phyloP scores from a whole-genome alignment of 2,888 invertebrate genomes.

The Drosophila emarginata region DNA sequence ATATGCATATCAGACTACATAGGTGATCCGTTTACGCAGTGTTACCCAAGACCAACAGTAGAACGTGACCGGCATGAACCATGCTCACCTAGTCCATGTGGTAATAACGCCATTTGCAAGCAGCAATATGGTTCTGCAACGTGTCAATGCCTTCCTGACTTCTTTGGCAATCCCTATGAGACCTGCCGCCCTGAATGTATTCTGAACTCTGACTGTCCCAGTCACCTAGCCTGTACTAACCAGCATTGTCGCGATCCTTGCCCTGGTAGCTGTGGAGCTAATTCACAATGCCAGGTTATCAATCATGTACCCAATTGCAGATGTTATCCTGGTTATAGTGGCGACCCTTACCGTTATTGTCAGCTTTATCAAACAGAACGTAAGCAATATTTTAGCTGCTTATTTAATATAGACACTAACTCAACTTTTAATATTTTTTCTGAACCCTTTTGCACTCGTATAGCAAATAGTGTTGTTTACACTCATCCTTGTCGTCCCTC shows the following conservation, averaged over 20 bases:
- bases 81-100: conserved; percentile 87
- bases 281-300: conserved; percentile 89
- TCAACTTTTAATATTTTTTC: conserved; percentile 36
- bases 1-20: conserved; percentile 83
- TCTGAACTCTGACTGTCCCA: conserved; percentile 87
- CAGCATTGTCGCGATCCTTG: conserved; percentile 89
- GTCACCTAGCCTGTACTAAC: conserved; percentile 87
- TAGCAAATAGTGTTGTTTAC: conserved; percentile 58
- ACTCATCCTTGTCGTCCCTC: conserved; percentile 88
- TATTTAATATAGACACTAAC: conserved; percentile 46
- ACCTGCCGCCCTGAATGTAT: conserved; percentile 89
- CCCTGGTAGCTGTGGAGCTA: conserved; percentile 90
- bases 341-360: conserved; percentile 88
- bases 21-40: conserved; percentile 86
- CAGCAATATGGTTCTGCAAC: conserved; percentile 82
- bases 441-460: conserved; percentile 42
- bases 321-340: conserved; percentile 85
- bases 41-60: conserved; percentile 79
- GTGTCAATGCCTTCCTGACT: conserved; percentile 87
- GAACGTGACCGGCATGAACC: conserved; percentile 82
- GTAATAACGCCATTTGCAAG: conserved; percentile 85
- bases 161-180: conserved; percentile 87
- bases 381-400: conserved; percentile 65
- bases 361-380: conserved; percentile 68
- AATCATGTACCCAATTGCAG: conserved; percentile 91